Evolutionary conservation across 2,113 vertebrate species (phyloP), one percentile per base, ranked within the genome.

Genomic region (Spilogale gracilis): DNA sequence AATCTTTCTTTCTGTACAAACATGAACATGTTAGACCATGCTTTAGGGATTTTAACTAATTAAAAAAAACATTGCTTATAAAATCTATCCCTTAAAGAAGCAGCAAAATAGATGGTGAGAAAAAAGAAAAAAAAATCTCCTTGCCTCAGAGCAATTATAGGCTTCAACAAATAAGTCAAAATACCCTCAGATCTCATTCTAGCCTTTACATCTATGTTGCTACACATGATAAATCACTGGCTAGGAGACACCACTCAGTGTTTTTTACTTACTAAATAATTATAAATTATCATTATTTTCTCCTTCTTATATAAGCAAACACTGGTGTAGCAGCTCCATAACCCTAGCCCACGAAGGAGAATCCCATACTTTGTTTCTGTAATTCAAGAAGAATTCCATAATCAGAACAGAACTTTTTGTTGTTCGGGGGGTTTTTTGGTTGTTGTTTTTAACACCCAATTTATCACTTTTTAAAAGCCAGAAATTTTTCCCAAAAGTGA

Each of bases 381-480:
- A 52, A 65, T 65, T 79, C 58, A 90, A 65, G 86, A 60, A 90
- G 69, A 60, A 13, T 56, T 58, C 16, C 52, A 32, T 32, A 17
- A 74, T 48, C 69, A 89, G n/a, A 89, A 38, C 27, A 65, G 32
- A 65, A 65, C 58, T 63, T 90, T 78, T 90, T 11, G 38, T 73
- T 73, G 69, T 73, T 73, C 32, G 63, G 63, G 69, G 63, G 63
- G 69, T 38, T 43, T 73, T 38, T 38, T 38, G 38, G 32, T 71
- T 71, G 67, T 71, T 73, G 18, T 73, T 43, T 11, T 71, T 97
- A 97, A 97, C 94, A 97, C 32, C 96, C 97, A 96, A 98, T 98
- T 98, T 98, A 98, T 98, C 95, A 94, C 92, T 91, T 97, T 98
- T 98, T 97, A 97, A 98, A 98, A 98, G 97, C 30, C 56, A 89